Conservation (phyloP, 2,888 invertebrate genomes). For the Caenorhabditis sulstoni region DNA sequence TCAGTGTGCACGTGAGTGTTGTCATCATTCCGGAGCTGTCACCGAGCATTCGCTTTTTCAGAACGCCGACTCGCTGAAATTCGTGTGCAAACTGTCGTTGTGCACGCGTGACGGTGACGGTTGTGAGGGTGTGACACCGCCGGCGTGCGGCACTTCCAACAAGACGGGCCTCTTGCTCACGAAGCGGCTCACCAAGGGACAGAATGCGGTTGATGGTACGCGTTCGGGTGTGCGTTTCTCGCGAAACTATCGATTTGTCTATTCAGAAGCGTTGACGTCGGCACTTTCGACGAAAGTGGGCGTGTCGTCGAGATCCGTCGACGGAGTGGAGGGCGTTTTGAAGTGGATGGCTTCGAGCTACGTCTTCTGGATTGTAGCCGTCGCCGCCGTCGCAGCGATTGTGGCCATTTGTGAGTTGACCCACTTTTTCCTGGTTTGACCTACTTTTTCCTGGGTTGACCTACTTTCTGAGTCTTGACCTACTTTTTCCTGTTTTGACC, state of each 20-base stretch:
- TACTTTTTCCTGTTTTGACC: too few relatives aligned
- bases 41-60: slow-evolving; percentile 60
- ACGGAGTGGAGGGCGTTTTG: slow-evolving; percentile 31
- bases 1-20: slow-evolving; percentile 62
- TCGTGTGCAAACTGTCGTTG: slow-evolving; percentile 68
- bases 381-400: slow-evolving; percentile 26
- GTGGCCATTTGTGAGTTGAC: slow-evolving; percentile 43
- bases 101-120: slow-evolving; percentile 78
- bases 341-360: slow-evolving; percentile 16
- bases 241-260: too few relatives aligned
- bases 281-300: slow-evolving; percentile 63
- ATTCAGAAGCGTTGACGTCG: slow-evolving; percentile 61
- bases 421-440: too few relatives aligned
- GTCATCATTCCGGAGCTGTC: background rate
- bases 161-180: slow-evolving; percentile 62
- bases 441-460: too few relatives aligned
- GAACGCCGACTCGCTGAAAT: slow-evolving; percentile 72
- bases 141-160: slow-evolving; percentile 60
- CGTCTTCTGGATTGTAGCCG: slow-evolving; percentile 41
- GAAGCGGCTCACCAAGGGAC: slow-evolving; percentile 40
- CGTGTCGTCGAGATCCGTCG: slow-evolving; percentile 12
- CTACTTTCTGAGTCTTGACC: too few relatives aligned
- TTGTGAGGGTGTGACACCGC: slow-evolving; percentile 76
- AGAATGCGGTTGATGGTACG: slow-evolving; percentile 47
- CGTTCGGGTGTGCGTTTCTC: background rate